Percentiles rank a stretch among this genome's conserved stretches.
phyloP scores from a whole-genome alignment of 1,140 invertebrate species.

The Zaprionus capensis region DNA sequence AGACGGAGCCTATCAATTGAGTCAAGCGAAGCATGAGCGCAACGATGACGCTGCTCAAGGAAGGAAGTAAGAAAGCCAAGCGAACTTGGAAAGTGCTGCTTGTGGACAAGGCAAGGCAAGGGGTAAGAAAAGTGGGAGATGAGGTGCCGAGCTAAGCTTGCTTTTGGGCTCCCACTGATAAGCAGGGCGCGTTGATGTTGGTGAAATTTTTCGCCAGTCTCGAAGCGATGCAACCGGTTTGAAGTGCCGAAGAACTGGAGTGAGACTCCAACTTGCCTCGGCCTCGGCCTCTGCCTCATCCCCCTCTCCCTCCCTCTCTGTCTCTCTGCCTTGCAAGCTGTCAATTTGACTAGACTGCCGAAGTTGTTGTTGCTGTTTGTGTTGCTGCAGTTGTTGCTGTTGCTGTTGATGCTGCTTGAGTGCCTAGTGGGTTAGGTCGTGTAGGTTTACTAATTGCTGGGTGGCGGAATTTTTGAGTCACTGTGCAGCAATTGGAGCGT shows the following conservation, averaged over 20 bases:
- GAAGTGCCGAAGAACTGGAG: conserved; percentile 28
- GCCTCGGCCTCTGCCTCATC: background rate
- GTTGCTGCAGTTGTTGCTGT: conserved; percentile 8
- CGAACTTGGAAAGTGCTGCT: conserved; percentile 21
- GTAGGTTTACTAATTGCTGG: conserved; percentile 78
- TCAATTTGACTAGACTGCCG: conserved; percentile 60
- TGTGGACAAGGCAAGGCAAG: background rate
- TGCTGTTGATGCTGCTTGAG: conserved; percentile 49
- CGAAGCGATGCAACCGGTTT: conserved; percentile 65
- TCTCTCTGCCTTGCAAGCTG: conserved; percentile 40
- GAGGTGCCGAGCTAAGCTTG: background rate
- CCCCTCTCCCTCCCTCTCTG: background rate
- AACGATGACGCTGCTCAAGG: conserved; percentile 41
- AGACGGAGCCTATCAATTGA: conserved; percentile 57
- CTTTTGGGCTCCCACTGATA: conserved; percentile 40
- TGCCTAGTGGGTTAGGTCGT: conserved; percentile 79
- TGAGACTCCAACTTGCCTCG: conserved; percentile 15
- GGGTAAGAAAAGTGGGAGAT: background rate
- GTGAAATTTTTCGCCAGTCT: conserved; percentile 56
- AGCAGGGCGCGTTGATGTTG: conserved; percentile 55
- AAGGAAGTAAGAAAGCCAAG: conserved; percentile 70
- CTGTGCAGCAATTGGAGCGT: conserved; percentile 73
- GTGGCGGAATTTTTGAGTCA: conserved; percentile 73
- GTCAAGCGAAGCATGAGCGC: conserved; percentile 50
- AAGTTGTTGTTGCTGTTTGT: conserved; percentile 14